Evolutionary conservation across 1,140 invertebrate genomes (phyloP).

Genomic region (Matsumurasca onukii): DNA sequence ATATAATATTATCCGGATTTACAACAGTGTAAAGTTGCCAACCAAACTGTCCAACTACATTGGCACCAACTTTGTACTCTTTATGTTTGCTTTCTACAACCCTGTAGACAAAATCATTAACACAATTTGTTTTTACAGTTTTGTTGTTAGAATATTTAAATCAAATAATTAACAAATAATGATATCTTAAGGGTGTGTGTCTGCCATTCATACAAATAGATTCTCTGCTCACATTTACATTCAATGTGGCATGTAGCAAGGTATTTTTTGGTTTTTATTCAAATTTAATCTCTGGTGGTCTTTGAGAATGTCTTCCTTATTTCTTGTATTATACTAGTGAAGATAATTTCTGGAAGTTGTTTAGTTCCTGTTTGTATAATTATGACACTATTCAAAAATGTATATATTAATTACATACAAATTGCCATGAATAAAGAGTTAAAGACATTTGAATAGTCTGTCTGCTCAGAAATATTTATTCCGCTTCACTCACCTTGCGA

Average conservation of each 20-base stretch:
- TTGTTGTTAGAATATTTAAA: neutral
- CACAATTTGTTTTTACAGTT: constrained; percentile 1
- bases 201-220: neutral
- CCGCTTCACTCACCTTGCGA: constrained; percentile 54
- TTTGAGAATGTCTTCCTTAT: neutral
- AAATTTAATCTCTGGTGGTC: neutral
- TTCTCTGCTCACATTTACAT: neutral
- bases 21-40: constrained; percentile 57
- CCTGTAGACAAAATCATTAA: constrained; percentile 48
- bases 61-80: constrained; percentile 59
- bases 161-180: neutral
- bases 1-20: constrained; percentile 36
- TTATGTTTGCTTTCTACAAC: constrained; percentile 63
- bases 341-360: neutral
- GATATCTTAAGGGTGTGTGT: neutral
- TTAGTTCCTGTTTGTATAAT: neutral
- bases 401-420: neutral
- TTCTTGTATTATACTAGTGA: neutral
- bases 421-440: neutral
- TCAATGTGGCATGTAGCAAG: neutral
- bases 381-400: neutral
- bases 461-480: neutral
- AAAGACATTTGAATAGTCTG: neutral
- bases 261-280: neutral
- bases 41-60: constrained; percentile 58